Base-by-base conservation (phyloP, 2,888 invertebrate genomes). In the Phaonia tiefii region DNA sequence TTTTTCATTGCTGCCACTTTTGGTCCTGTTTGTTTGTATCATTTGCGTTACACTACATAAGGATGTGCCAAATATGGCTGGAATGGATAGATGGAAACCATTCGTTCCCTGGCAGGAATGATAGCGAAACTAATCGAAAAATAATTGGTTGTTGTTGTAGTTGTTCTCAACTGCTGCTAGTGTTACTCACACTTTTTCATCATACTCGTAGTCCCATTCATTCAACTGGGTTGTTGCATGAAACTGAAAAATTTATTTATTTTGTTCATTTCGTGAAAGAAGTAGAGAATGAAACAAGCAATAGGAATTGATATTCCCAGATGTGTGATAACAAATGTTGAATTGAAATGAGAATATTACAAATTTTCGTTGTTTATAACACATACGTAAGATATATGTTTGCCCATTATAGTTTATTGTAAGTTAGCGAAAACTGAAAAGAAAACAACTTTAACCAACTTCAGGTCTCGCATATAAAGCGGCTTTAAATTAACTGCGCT, bases 81-180 rank as follows among this genome's bases (percentile, higher is more conserved):
- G 86, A 71, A 75, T 75, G 70, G 73, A 60, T 49, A 49, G 26
- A 42, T 56, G 63, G 51, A 58, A 74, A 80, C 76, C 75, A 75
- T 67, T 81, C 72, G 78, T 67, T 78, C 72, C 58, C 78, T 81
- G 81, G 78, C 81, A 81, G 86, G 85, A 88, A 88, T 88, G 89
- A 89, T 89, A 89, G 88, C 88, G 88, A 87, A 89, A 89, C 88
- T 89, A 89, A 89, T 89, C 88, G 88, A 89, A 89, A 89, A 89
- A 89, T 89, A 89, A 89, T 89, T 89, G 89, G 88, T 88, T 86
- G 87, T 85, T 82, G 83, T 81, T 78, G 75, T 87, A 89, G 87
- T 86, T 85, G 86, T 83, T 80, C 80, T 72, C 73, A 76, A 75
- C 58, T 83, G 56, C 72, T 75, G 49, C 75, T 56, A 17, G 63